These are phyloP conservation scores for Aquatica leii DNA, from an alignment of 2,888 invertebrate genomes.

Conservation along the genomic window DNA sequence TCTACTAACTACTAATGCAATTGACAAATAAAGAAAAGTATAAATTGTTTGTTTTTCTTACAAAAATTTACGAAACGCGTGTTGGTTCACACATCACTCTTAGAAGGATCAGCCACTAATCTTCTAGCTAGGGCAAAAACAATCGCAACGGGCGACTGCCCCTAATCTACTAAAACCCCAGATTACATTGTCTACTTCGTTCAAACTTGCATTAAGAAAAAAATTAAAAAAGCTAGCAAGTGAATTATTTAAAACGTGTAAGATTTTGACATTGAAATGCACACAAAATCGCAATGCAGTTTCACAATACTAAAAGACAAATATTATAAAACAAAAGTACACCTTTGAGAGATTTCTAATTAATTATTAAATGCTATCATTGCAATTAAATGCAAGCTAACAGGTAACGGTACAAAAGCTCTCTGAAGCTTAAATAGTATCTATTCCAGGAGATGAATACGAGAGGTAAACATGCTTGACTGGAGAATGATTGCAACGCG, in stretches of 20 bases:
- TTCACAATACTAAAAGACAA: neutral
- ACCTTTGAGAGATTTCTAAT: slow-evolving; percentile 9
- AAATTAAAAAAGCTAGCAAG: slow-evolving; percentile 14
- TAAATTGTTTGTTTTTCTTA: slow-evolving; percentile 22
- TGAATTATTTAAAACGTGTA: too few species aligned
- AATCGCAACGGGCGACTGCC: slow-evolving; percentile 52
- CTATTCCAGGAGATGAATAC: slow-evolving; percentile 38
- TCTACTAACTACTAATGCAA: too few species aligned
- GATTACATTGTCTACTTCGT: slow-evolving; percentile 42
- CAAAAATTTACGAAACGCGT: slow-evolving; percentile 48
- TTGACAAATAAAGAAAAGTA: too few species aligned
- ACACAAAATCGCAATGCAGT: neutral
- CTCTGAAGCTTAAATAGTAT: slow-evolving; percentile 40
- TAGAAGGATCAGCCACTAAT: slow-evolving; percentile 59
- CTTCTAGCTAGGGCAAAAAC: slow-evolving; percentile 61
- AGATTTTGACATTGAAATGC: slow-evolving; percentile 1
- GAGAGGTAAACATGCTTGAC: slow-evolving; percentile 51
- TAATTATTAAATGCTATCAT: slow-evolving; percentile 7
- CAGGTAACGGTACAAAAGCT: slow-evolving; percentile 36
- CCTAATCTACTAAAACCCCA: slow-evolving; percentile 46
- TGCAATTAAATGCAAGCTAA: slow-evolving; percentile 36
- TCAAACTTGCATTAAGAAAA: slow-evolving; percentile 39
- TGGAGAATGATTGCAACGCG: slow-evolving; percentile 58
- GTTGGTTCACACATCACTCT: slow-evolving; percentile 60
- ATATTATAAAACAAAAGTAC: neutral